These are phyloP conservation scores for Merodon equestris DNA, from an alignment of 2,888 invertebrate genomes.

Conservation along the genomic window DNA sequence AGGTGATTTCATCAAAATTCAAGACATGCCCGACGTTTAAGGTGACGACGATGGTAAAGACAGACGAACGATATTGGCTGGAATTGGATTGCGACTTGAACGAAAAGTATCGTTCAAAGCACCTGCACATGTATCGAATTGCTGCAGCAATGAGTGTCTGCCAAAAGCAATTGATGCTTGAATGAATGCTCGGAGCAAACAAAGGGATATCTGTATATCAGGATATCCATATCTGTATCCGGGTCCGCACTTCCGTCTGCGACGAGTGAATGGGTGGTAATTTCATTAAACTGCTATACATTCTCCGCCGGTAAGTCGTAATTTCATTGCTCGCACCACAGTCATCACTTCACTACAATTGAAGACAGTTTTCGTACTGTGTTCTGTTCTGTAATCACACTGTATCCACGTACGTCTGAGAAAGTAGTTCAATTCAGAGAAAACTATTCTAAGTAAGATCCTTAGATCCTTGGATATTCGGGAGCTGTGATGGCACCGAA, in stretches of 20 bases:
- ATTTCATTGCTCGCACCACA: too few relatives aligned
- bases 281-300: conserved; percentile 32
- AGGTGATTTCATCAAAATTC: conserved; percentile 29
- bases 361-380: too few relatives aligned
- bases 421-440: too few relatives aligned
- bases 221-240: background rate
- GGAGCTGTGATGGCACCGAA: too few relatives aligned
- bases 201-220: background rate
- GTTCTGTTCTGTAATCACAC: too few relatives aligned
- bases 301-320: background rate
- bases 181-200: background rate
- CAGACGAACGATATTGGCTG: too few relatives aligned
- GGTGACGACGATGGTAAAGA: background rate
- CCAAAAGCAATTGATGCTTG: conserved; percentile 2
- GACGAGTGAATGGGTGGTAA: conserved; percentile 4
- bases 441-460: too few relatives aligned
- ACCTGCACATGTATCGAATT: conserved; percentile 9
- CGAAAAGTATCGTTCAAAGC: background rate
- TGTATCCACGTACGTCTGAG: too few relatives aligned
- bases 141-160: background rate
- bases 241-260: background rate
- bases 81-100: too few relatives aligned
- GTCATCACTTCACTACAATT: too few relatives aligned
- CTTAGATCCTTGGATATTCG: too few relatives aligned
- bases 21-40: conserved; percentile 16